phyloP scores from a whole-genome alignment of 2,113 vertebrate genomes.

The Thymallus thymallus region DNA sequence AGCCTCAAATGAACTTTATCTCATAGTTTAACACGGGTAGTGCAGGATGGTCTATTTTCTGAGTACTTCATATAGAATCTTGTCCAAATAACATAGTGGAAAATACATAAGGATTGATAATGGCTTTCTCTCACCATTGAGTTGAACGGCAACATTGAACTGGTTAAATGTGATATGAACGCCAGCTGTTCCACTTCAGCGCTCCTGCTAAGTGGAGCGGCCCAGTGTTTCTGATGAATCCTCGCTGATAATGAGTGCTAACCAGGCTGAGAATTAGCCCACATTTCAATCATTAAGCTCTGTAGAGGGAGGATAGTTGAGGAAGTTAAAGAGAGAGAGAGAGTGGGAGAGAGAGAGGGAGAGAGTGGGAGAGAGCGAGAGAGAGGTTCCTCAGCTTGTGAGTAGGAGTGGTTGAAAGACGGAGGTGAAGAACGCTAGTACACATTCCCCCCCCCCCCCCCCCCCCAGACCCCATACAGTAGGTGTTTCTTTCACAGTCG shows the following conservation, averaged over 20 bases:
- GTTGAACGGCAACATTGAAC: constrained; percentile 26
- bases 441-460: background rate
- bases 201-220: constrained; percentile 35
- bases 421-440: background rate
- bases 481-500: constrained; percentile 23
- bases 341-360: constrained; percentile 2
- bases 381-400: no score
- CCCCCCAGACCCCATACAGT: background rate
- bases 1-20: background rate
- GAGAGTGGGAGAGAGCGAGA: background rate
- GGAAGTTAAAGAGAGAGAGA: background rate
- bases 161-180: constrained; percentile 34
- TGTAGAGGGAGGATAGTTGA: background rate
- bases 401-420: background rate
- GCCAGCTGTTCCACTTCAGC: constrained; percentile 31
- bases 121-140: constrained; percentile 8
- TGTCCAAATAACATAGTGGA: background rate
- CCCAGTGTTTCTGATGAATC: constrained; percentile 36
- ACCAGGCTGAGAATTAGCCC: constrained; percentile 44
- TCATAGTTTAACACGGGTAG: background rate
- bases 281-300: constrained; percentile 42
- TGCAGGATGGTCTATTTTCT: background rate
- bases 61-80: background rate
- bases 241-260: constrained; percentile 34
- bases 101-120: constrained; percentile 10